Base-by-base conservation (phyloP, 2,888 invertebrate genomes). In the Nebria salina region DNA sequence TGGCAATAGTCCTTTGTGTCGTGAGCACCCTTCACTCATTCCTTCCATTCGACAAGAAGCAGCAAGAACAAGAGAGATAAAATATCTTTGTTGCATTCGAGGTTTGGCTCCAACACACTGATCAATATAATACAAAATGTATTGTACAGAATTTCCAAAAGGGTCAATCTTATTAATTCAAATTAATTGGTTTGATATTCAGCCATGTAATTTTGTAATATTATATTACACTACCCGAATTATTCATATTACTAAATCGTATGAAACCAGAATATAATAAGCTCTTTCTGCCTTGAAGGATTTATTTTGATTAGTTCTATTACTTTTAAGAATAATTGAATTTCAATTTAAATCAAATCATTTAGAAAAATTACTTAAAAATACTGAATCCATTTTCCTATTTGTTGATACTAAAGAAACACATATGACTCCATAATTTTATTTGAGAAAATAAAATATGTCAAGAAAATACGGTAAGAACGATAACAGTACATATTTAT, bases 51-150 rank as follows among this genome's bases (percentile, higher is more conserved):
- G 54, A 54, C 54, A 54, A 54, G 7, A 54, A 8, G 7, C 54
- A 11, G 7, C 8, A 54, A 13, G 54, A 54, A 8, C 7, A 54
- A 54, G 54, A 54, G 54, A 54, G 54, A 54, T 54, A 7, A 54
- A 13, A 34, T 34, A 34, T 34, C 54, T 54, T 54, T 8, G 8
- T 13, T 54, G 4, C 54, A 54, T 34, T 34, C 34, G 34, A 13
- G 15, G 15, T 66, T 66, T 20, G 20, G 70, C 70, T 15, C 70
- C 4, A 54, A 54, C 54, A 34, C 70, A 70, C 34, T 70, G 70
- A 70, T 70, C 70, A 70, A 70, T 70, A 70, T 26, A 70, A 20
- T 13, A 13, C 25, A 34, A 70, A 70, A 70, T 20, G 70, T 70
- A 25, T 70, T 25, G 20, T 70, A 13, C 70, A 25, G 66, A 15